These are phyloP conservation scores for Ophioninae sp. DNA, from an alignment of 2,888 invertebrate genomes.

Conservation along the genomic window DNA sequence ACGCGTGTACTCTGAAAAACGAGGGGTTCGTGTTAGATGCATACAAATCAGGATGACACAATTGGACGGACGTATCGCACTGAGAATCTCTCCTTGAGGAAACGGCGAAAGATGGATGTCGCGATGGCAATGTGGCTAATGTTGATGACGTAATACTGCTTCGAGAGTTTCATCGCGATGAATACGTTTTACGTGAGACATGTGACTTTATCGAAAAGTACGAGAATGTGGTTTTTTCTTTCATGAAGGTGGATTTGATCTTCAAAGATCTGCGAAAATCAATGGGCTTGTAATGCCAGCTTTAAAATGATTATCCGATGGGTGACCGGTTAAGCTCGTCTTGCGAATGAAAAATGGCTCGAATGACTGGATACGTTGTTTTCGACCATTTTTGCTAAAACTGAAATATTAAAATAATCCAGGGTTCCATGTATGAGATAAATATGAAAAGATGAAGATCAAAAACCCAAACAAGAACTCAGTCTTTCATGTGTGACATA, in stretches of 20 bases:
- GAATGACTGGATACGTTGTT: too few relatives aligned
- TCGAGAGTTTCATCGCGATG: constrained; percentile 6
- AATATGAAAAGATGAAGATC: too few relatives aligned
- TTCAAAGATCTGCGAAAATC: neutral
- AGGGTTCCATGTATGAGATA: too few relatives aligned
- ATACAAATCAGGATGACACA: constrained; percentile 48
- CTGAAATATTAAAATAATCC: too few relatives aligned
- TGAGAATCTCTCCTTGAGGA: constrained; percentile 27
- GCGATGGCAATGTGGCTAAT: constrained; percentile 13
- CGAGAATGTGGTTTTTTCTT: neutral
- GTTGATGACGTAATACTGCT: constrained; percentile 41
- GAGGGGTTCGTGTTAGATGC: constrained; percentile 23
- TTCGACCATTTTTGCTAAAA: too few relatives aligned
- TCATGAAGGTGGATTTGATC: neutral
- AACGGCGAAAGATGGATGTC: constrained; percentile 35
- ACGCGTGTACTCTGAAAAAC: neutral
- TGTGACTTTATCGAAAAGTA: neutral
- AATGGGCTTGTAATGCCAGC: neutral
- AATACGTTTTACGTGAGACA: neutral
- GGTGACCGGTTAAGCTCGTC: too few relatives aligned
- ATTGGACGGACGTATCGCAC: constrained; percentile 33
- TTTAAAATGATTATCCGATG: too few relatives aligned
- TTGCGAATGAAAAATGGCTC: too few relatives aligned
- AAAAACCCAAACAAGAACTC: too few relatives aligned
- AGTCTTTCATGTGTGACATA: too few relatives aligned